Percentiles rank a stretch among this genome's conserved stretches.
Evolutionary conservation across 2,113 vertebrate genomes (phyloP).

Genomic region (Condylura cristata): DNA sequence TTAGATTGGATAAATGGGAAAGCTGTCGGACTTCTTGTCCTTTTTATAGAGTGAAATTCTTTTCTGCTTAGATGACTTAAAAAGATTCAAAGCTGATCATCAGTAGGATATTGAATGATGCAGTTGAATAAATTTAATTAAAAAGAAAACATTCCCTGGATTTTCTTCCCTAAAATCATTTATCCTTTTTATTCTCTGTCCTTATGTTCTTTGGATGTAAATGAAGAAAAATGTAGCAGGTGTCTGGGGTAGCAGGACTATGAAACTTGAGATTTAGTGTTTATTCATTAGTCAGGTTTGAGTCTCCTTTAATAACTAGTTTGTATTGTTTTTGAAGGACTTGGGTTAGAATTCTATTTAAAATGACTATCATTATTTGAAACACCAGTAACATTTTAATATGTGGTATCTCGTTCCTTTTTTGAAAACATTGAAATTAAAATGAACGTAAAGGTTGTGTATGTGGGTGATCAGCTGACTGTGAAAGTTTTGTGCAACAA

Average conservation of each 20-base stretch:
- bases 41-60: background rate
- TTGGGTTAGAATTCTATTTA: conserved; percentile 23
- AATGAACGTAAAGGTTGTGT: background rate
- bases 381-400: conserved; percentile 33
- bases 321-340: conserved; percentile 35
- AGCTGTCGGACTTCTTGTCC: background rate
- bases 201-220: conserved; percentile 23
- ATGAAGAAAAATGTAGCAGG: background rate
- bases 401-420: background rate
- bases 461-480: background rate
- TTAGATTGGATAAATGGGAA: background rate
- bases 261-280: conserved; percentile 20
- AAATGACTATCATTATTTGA: conserved; percentile 32
- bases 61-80: conserved; percentile 16
- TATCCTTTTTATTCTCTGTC: background rate
- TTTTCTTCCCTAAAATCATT: background rate
- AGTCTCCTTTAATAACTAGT: background rate
- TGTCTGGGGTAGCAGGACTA: background rate
- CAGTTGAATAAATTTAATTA: background rate
- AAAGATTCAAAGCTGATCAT: background rate
- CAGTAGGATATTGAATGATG: background rate
- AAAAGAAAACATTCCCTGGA: background rate
- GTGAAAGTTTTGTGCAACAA: conserved; percentile 37
- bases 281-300: conserved; percentile 21
- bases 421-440: conserved; percentile 33